A percentile compares a stretch with the other conserved stretches of the same genome.
Conservation (phyloP, 64 coral and sea anemone species). For the Pocillopora verrucosa region DNA sequence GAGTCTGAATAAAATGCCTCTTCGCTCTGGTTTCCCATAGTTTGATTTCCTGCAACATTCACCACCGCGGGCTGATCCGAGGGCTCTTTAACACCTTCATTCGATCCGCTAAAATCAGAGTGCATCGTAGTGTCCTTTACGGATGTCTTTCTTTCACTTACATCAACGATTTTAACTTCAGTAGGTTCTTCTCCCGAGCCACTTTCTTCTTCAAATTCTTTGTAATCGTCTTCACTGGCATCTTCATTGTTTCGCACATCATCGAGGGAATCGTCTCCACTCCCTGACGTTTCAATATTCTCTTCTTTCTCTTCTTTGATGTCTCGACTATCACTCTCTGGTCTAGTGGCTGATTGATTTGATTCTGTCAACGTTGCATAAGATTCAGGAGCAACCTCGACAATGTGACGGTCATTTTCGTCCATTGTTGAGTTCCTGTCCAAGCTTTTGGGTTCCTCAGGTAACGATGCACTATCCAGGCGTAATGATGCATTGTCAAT, state of each 20-base stretch:
- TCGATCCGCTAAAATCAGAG: not conserved
- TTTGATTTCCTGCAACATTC: not conserved
- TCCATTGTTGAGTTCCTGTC: slow-evolving; percentile 5
- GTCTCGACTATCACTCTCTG: not conserved
- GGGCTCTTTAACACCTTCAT: not conserved
- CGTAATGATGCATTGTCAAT: not conserved
- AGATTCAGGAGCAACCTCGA: not conserved
- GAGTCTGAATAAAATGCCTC: not conserved
- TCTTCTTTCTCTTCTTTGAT: not conserved
- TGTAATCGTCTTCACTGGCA: not conserved
- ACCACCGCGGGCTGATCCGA: not conserved
- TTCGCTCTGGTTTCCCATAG: not conserved
- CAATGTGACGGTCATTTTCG: not conserved
- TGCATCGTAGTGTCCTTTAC: not conserved
- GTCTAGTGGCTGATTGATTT: not conserved
- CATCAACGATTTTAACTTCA: not conserved
- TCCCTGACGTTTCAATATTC: not conserved
- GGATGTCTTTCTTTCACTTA: not conserved
- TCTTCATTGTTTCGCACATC: not conserved
- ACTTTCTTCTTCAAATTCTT: not conserved
- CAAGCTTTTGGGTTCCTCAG: not conserved
- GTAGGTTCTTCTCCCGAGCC: too few species aligned
- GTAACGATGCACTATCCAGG: not conserved
- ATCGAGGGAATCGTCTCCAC: not conserved
- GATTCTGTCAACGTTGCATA: not conserved